These are phyloP conservation scores for Grammomys surdaster DNA, from an alignment of 2,113 vertebrate species.

Conservation along the genomic window DNA sequence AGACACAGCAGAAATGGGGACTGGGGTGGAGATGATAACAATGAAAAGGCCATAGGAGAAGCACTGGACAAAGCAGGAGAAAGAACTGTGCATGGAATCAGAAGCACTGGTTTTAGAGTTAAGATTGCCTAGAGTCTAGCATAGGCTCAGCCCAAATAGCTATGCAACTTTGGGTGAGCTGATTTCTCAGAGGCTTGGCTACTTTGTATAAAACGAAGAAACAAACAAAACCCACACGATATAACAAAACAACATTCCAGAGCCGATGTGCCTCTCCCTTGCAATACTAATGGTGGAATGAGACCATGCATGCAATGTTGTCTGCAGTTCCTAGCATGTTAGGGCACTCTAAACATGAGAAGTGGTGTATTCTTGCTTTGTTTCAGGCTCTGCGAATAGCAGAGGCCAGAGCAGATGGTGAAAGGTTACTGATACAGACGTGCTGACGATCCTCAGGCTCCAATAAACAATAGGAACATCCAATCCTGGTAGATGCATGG, in stretches of 20 bases:
- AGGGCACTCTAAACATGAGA: background rate
- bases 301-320: background rate
- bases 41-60: background rate
- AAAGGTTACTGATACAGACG: background rate
- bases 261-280: background rate
- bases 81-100: background rate
- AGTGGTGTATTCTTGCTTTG: background rate
- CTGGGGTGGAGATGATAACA: background rate
- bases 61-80: background rate
- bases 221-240: background rate
- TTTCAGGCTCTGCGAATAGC: background rate
- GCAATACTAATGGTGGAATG: background rate
- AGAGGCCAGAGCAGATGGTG: background rate
- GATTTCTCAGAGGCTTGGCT: background rate
- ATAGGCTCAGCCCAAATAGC: background rate
- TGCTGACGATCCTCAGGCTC: background rate
- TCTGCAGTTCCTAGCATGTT: background rate
- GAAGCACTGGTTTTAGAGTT: background rate
- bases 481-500: background rate
- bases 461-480: background rate
- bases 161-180: background rate
- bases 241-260: background rate
- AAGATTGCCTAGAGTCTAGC: background rate
- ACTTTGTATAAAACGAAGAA: background rate
- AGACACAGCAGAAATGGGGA: background rate